These are phyloP conservation scores for Patella depressa DNA, from an alignment of 2,888 invertebrate species.

Conservation along the genomic window DNA sequence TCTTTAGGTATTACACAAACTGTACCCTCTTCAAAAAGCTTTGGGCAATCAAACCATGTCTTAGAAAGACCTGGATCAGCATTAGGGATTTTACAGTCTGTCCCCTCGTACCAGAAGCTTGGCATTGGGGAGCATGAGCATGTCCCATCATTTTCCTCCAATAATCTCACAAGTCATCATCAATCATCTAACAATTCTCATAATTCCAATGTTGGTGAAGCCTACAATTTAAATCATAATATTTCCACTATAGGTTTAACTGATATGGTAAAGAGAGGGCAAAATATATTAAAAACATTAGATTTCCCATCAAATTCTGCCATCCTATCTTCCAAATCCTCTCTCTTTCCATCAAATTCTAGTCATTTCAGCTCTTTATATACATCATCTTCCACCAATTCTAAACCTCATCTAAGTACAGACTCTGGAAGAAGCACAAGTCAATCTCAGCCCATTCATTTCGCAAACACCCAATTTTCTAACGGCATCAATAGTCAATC, in stretches of 20 bases:
- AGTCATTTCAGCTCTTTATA: background rate
- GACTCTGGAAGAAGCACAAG: background rate
- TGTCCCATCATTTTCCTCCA: background rate
- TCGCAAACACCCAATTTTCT: background rate
- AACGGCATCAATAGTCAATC: background rate
- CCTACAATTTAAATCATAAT: background rate
- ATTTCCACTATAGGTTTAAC: background rate
- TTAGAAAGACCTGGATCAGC: too few species aligned
- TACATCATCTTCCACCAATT: background rate
- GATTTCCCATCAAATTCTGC: background rate
- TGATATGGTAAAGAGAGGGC: background rate
- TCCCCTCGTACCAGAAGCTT: too few species aligned
- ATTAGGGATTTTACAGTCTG: too few species aligned
- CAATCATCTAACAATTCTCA: too few species aligned
- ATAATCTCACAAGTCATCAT: background rate
- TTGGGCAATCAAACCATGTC: too few species aligned
- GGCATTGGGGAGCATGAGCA: background rate
- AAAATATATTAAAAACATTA: constrained; percentile 2
- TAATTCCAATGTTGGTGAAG: too few species aligned
- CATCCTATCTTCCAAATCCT: background rate
- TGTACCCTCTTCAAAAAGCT: too few species aligned
- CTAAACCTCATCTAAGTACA: too few species aligned
- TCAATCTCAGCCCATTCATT: background rate
- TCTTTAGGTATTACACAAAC: too few species aligned
- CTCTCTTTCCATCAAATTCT: background rate